Base-by-base conservation (phyloP, 2,888 invertebrate species). In the Poecilobothrus nobilitatus region DNA sequence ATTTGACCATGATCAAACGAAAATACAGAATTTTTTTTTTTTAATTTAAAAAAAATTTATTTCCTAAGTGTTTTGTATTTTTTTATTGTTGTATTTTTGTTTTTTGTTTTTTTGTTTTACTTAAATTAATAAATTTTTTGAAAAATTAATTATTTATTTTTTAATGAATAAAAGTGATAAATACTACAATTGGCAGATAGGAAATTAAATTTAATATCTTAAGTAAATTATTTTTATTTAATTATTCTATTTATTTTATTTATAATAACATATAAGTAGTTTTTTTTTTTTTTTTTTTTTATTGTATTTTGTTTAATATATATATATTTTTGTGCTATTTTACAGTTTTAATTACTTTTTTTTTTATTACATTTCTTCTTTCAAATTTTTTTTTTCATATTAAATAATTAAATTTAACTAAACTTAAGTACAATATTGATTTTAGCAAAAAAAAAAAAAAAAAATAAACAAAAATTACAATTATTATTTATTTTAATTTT, bases 131-230 rank as follows among this genome's bases (percentile, higher is more conserved):
- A 27, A 27, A 27, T 27, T 27, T 27, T 27, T 27, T 4, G 5
- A 27, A 27, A 27, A 27, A 37, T 37, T 12, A 10, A 37, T 37
- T 37, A 10, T 37, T 34, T 8, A 8, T 37, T 37, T 7, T 37
- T 37, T 7, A 12, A 18, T 53, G 15, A 53, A 53, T 53, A 53
- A 53, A 53, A 53, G 53, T 53, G 53, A 53, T 53, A 53, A 53
- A 53, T 53, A 53, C 53, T 53, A 53, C 53, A 53, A 53, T 53
- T 53, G 53, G 53, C 53, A 53, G 53, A 53, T 53, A 53, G 53
- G 53, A 53, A 53, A 53, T 53, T 53, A 53, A 53, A 53, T 53
- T 53, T 18, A 53, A 18, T 27, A 53, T 18, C 53, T 53, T 53
- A 53, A 53, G 18, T 18, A 53, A 53, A n/a, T n/a, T 53, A 53